phyloP scores from a whole-genome alignment of 2,888 invertebrate genomes.

The Caenorhabditis sp. region DNA sequence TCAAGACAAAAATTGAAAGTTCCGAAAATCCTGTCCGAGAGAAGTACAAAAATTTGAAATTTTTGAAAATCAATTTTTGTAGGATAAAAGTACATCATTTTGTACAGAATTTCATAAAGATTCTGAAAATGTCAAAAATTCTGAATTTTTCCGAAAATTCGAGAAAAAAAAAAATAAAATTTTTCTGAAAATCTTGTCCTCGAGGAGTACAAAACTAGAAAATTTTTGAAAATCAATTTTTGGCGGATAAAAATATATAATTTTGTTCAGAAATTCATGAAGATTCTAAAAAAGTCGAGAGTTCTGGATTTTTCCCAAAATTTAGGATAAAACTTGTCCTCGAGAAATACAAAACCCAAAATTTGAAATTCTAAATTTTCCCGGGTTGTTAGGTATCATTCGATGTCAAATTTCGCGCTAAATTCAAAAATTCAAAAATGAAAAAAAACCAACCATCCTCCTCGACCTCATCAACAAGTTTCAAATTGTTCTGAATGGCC shows the following conservation, averaged over 20 bases:
- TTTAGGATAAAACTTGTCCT: too few species aligned
- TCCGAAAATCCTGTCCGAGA: slow-evolving; percentile 72
- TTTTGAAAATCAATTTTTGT: slow-evolving; percentile 59
- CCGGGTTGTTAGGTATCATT: too few species aligned
- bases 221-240: slow-evolving; percentile 61
- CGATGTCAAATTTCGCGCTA: too few species aligned
- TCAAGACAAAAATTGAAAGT: slow-evolving; percentile 76
- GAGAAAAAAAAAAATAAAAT: slow-evolving; percentile 76
- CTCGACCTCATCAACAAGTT: slow-evolving; percentile 21
- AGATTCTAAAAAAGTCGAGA: too few species aligned
- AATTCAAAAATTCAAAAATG: too few species aligned
- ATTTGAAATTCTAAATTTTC: slow-evolving; percentile 7
- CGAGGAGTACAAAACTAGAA: slow-evolving; percentile 68
- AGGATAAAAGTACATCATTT: too few species aligned
- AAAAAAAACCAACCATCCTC: slow-evolving; percentile 35
- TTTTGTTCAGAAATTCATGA: too few species aligned
- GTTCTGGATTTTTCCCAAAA: too few species aligned
- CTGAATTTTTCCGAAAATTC: too few species aligned
- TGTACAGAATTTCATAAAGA: background rate
- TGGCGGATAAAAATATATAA: too few species aligned
- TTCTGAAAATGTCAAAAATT: too few species aligned
- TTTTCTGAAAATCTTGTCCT: slow-evolving; percentile 72
- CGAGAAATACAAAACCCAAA: background rate
- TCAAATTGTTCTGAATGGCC: slow-evolving; percentile 17
- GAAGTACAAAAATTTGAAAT: slow-evolving; percentile 66